These are phyloP conservation scores for Notothenia rossii DNA, from an alignment of 2,113 vertebrate species.

Conservation along the genomic window DNA sequence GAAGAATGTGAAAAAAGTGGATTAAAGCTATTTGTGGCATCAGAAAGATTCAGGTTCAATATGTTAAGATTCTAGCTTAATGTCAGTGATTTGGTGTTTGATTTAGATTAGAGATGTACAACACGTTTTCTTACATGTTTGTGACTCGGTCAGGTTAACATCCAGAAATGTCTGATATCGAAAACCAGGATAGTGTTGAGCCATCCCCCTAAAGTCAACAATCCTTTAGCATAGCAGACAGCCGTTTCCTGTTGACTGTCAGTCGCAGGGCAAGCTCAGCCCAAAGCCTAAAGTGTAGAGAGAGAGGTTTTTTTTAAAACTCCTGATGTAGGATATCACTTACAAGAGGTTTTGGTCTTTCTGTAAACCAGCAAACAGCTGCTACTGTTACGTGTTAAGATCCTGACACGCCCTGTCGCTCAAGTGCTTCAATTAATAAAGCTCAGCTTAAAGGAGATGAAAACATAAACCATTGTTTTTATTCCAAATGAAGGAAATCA, in stretches of 20 bases:
- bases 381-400: slow-evolving; percentile 35
- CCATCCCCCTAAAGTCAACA: not conserved
- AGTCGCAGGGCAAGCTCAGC: slow-evolving; percentile 2
- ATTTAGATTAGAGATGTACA: not conserved
- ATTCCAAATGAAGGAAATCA: not conserved
- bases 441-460: slow-evolving; percentile 38
- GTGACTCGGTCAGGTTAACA: not conserved
- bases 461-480: slow-evolving; percentile 18
- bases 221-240: not conserved
- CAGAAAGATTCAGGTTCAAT: not conserved
- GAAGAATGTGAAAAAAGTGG: no score
- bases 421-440: slow-evolving; percentile 53
- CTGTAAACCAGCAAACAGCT: slow-evolving; percentile 70
- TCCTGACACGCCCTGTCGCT: slow-evolving; percentile 60
- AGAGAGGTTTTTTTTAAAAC: slow-evolving; percentile 38
- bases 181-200: not conserved
- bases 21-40: not conserved
- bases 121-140: no score
- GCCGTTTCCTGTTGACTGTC: slow-evolving; percentile 19
- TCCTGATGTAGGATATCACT: slow-evolving; percentile 55
- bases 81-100: not conserved
- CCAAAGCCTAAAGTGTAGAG: not conserved
- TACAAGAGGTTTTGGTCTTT: slow-evolving; percentile 37
- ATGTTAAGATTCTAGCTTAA: not conserved
- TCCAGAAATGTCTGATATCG: not conserved